Conservation (phyloP, 2,888 invertebrate species). For the Cinara cedri region DNA sequence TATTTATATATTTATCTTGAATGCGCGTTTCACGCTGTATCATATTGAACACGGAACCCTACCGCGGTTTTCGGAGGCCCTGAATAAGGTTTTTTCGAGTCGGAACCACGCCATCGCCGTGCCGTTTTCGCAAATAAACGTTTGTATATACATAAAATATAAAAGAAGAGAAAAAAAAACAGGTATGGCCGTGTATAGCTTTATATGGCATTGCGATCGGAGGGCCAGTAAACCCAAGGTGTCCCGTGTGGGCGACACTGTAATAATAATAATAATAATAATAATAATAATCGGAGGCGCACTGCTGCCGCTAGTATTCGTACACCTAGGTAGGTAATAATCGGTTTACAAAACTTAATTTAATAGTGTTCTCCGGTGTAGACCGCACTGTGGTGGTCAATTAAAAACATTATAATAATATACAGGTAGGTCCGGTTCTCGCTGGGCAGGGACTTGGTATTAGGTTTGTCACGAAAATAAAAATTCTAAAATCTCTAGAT, state of each 20-base stretch:
- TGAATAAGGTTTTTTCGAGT: conserved; percentile 38
- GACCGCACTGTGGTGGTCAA: conserved; percentile 10
- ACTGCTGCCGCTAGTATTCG: not conserved
- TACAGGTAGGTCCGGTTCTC: conserved; percentile 1
- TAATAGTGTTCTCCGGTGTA: conserved; percentile 10
- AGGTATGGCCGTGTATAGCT: conserved; percentile 50
- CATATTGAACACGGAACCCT: conserved; percentile 14
- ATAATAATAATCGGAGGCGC: conserved; percentile 35
- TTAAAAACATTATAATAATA: conserved; percentile 30
- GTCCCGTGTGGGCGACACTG: conserved; percentile 54
- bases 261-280: conserved; percentile 36
- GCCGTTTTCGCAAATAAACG: conserved; percentile 39
- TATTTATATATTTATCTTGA: too few species aligned
- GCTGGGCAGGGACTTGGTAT: not conserved
- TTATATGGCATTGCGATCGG: conserved; percentile 48
- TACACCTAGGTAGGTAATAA: conserved; percentile 22
- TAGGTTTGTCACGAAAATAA: too few species aligned
- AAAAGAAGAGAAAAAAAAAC: conserved; percentile 35
- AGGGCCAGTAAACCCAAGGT: conserved; percentile 56
- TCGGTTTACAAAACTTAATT: conserved; percentile 35
- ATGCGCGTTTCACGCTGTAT: too few species aligned
- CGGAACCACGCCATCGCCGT: not conserved
- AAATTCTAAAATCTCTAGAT: too few species aligned
- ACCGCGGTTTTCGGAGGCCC: conserved; percentile 36
- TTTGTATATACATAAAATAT: conserved; percentile 10